Evolutionary conservation across 2,113 vertebrate genomes (phyloP).

Genomic region (Cathartes aura): DNA sequence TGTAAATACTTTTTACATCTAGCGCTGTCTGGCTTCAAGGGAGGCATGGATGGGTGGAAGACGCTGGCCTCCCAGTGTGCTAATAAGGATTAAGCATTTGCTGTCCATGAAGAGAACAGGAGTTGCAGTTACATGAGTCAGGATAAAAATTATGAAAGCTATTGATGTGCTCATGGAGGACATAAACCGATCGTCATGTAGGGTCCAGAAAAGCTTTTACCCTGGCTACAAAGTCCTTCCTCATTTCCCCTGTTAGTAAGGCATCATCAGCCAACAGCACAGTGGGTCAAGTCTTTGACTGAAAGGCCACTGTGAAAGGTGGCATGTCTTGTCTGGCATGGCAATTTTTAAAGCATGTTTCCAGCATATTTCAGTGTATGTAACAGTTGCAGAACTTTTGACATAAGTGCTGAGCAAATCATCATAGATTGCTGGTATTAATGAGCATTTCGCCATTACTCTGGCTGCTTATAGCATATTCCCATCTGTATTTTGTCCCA

Average conservation of each 20-base stretch:
- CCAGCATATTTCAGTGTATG: neutral
- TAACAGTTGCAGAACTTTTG: neutral
- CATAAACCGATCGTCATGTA: fast-evolving
- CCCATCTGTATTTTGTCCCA: neutral
- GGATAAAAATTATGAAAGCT: neutral
- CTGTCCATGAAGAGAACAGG: neutral
- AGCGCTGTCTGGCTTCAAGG: neutral
- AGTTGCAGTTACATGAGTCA: neutral
- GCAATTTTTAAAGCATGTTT: neutral
- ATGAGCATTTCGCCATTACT: neutral
- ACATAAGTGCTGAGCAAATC: neutral
- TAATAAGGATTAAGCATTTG: neutral
- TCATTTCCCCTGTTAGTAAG: neutral
- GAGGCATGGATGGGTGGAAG: neutral
- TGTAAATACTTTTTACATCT: neutral
- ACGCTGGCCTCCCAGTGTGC: neutral
- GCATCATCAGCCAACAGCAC: neutral
- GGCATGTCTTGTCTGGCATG: neutral
- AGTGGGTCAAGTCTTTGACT: neutral
- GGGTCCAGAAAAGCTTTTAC: neutral
- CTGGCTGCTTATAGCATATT: neutral
- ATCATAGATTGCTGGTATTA: neutral
- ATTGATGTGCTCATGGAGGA: neutral
- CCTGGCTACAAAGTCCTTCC: neutral
- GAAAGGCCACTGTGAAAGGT: neutral